These are phyloP conservation scores for Drosophila azteca DNA, from an alignment of 1,140 invertebrate genomes.

Conservation along the genomic window DNA sequence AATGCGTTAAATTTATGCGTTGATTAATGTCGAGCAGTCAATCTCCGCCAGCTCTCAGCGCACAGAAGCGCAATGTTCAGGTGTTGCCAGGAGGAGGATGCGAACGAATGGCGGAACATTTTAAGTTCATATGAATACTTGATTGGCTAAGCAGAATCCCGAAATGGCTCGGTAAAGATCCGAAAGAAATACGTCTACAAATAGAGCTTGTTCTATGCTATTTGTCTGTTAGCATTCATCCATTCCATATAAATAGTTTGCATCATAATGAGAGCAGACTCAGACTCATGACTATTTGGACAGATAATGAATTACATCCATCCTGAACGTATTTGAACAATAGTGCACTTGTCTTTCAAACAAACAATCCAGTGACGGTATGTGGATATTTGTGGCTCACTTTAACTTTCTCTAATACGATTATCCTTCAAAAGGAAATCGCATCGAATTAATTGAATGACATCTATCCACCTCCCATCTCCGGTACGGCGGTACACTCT, in stretches of 20 bases:
- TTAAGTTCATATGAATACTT: constrained; percentile 67
- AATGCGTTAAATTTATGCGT: constrained; percentile 81
- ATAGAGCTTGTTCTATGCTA: no score
- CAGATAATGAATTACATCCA: no score
- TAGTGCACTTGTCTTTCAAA: no score
- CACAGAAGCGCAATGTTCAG: constrained; percentile 45
- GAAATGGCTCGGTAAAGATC: background rate
- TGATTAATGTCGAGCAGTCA: constrained; percentile 78
- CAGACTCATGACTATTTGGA: no score
- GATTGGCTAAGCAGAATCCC: constrained; percentile 12
- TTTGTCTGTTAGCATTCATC: no score
- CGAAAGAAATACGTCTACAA: constrained; percentile 1
- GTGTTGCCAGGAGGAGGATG: constrained; percentile 45
- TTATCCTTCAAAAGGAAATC: constrained; percentile 30
- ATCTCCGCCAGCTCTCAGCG: constrained; percentile 48
- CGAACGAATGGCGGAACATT: constrained; percentile 3
- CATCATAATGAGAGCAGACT: no score
- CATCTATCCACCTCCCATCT: constrained; percentile 10
- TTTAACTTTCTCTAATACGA: constrained; percentile 1
- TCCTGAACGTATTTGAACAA: no score
- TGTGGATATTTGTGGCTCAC: constrained; percentile 9
- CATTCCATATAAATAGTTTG: no score
- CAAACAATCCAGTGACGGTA: no score
- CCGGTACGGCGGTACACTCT: background rate
- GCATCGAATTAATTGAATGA: constrained; percentile 73